Base-by-base conservation (phyloP, 1,140 invertebrate genomes). In the Macrobrachium rosenbergii region DNA sequence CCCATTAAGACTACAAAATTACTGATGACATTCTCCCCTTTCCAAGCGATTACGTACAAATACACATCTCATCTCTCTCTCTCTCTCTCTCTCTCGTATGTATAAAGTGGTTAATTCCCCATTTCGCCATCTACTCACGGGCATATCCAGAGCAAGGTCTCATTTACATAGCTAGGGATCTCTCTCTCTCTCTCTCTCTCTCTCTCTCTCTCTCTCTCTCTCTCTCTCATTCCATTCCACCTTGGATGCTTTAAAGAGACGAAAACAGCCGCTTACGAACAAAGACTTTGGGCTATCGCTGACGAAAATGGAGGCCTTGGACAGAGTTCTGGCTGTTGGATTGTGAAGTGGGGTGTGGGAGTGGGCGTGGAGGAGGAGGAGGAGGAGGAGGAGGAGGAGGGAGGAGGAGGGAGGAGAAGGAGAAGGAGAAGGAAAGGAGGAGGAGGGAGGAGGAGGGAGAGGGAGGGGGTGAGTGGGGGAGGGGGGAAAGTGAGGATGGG, bases 91-190 rank as follows among this genome's bases (percentile, higher is more conserved):
- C 52, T 52, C 28, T n/a, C 14, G n/a, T 60, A 52, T 72, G 67
- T 82, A 82, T 82, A 82, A 82, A 82, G 80, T 72, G 80, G 80
- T 77, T 83, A 83, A 76, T 83, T 63, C 82, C 58, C 64, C 73
- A 64, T 64, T 77, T 83, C 82, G 73, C 75, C 21, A 76, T 59
- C 69, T 75, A 83, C 79, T 19, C n/a, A 17, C n/a, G 21, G 64
- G 63, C 60, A 84, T 84, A 64, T 78, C 82, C 73, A 84, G 73
- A 73, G 14, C 75, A 84, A 77, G 73, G 62, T 78, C 82, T 78
- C 82, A 84, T 84, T 84, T 84, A 62, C 82, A 84, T 84, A 84
- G 37, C 63, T 63, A 78, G 82, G 73, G 75, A 78, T 84, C 64
- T 84, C 82, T 78, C 73, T 77, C 82, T 52, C 52, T 52, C 52